A percentile compares a stretch with the other conserved stretches of the same genome.
These are phyloP conservation scores for Conopomorpha cramerella DNA, from an alignment of 1,140 invertebrate genomes.

Conservation along the genomic window DNA sequence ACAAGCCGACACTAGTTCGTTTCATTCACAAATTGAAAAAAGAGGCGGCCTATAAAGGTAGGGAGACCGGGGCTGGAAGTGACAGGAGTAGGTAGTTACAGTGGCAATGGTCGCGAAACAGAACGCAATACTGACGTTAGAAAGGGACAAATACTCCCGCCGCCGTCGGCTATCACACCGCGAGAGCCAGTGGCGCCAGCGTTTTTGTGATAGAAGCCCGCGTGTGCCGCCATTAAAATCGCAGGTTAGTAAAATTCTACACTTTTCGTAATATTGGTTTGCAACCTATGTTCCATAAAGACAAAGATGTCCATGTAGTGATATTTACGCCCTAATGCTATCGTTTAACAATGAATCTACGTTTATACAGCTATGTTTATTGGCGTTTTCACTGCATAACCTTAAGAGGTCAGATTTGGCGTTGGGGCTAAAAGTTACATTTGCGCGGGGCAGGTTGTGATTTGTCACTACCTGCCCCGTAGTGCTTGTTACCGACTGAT, in stretches of 20 bases:
- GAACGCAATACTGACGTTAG: conserved; percentile 6
- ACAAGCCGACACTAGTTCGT: too few species aligned
- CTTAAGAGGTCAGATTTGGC: conserved; percentile 7
- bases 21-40: too few species aligned
- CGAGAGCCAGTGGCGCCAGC: conserved; percentile 4
- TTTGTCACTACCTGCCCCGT: conserved; percentile 7
- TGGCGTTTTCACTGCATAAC: conserved; percentile 5
- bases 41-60: too few species aligned
- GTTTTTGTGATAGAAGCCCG: conserved; percentile 5
- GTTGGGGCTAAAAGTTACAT: conserved; percentile 8
- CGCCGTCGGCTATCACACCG: conserved; percentile 1
- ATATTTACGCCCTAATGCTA: conserved; percentile 2
- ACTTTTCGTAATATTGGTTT: conserved; percentile 6
- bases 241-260: conserved; percentile 7
- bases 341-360: conserved; percentile 2
- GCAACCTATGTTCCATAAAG: conserved; percentile 5
- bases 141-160: conserved; percentile 9
- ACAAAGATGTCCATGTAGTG: conserved; percentile 4
- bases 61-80: conserved; percentile 9
- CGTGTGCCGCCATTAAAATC: conserved; percentile 4
- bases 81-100: conserved; percentile 9
- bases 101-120: conserved; percentile 4
- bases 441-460: conserved; percentile 6
- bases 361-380: conserved; percentile 8
- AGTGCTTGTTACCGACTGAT: conserved; percentile 6